Base-by-base conservation (phyloP, 2,797 vertebrate species). In the Urophycis tenuis region DNA sequence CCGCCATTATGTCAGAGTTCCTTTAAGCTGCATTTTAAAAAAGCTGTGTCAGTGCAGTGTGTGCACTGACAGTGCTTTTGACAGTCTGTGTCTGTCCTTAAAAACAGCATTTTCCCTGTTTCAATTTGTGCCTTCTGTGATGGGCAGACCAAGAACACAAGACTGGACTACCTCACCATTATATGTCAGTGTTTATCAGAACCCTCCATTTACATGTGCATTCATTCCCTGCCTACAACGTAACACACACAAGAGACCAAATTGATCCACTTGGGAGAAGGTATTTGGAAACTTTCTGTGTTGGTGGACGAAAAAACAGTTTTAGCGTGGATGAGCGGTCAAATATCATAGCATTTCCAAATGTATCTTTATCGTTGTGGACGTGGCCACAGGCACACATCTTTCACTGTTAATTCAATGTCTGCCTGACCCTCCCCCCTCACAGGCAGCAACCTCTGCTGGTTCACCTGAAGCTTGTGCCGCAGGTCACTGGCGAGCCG, bases 401-500 rank as follows among this genome's bases (percentile, higher is more conserved):
- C 53, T n/a, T 60, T 67, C 60, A 67, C n/a, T 67, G n/a, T 29
- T 67, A 3, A 29, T 29, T 29, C n/a, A 12, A 67, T 67, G 25
- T 4, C 10, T 22, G 8, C 5, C 8, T 22, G 2, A 41, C 39
- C 49, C 49, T 17, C 41, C 22, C 41, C 49, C 53, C 53, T 22
- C 19, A 60, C 2, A 60, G 53, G 0, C 22, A 10, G 5, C 41
- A 78, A 29, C 36, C 75, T 6, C 74, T 10, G 34, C 14, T 72
- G 53, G 53, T 89, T 80, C 88, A 97, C 98, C 89, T 89, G 91
- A 35, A 91, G 89, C 90, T 93, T 94, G 79, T 85, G 78, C 32
- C 89, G 94, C 25, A 96, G 72, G 15, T 95, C 87, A 78, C 80
- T 92, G 69, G 95, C 85, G 29, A 92, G 87, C 29, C 84, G 89